Base-by-base conservation (phyloP, 2,113 vertebrate genomes). In the Thermophis baileyi region DNA sequence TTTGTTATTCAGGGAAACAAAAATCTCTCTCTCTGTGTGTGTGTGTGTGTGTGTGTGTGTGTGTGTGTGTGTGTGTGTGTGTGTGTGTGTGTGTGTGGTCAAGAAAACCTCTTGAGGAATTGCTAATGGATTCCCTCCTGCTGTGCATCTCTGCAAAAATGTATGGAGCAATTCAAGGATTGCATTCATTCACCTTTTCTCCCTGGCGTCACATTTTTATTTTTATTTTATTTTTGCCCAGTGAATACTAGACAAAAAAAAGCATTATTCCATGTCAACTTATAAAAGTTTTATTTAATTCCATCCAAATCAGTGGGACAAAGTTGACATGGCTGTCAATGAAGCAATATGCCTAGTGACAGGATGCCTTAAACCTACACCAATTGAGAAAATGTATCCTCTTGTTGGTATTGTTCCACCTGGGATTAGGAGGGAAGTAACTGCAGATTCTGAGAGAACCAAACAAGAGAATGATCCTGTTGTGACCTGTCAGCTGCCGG, bases 401-500 rank as follows among this genome's bases (percentile, higher is more conserved):
- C 54, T 7, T 55, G 20, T 54, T 47, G 47, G 51, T 53, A 4
- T 18, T 53, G 16, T 4, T 54, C 53, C 55, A 10, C 24, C 24
- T 57, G 1, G 55, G 55, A 57, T 57, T 27, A 27, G 24, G 55
- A 27, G 8, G 27, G 8, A 25, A 27, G 24, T 57, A 27, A 27
- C 24, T 0, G 0, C 55, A 25, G 8, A 60, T 60, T 7, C 24
- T 3, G 1, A 60, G 55, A 57, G 55, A 27, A 27, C 24, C 55
- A 27, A 57, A 57, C 24, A 27, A 57, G 55, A 57, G 55, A 57
- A 57, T 25, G 55, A 10, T 57, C 24, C 55, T 24, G 51, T 53
- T 53, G 14, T 53, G 16, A 14, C 51, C 51, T 1, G 14, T 51
- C 1, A 3, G 51, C 3, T 1, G 1, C 0, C 4, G 3, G 51